Conservation (phyloP, 2,113 vertebrate species). For the Zapus hudsonius region DNA sequence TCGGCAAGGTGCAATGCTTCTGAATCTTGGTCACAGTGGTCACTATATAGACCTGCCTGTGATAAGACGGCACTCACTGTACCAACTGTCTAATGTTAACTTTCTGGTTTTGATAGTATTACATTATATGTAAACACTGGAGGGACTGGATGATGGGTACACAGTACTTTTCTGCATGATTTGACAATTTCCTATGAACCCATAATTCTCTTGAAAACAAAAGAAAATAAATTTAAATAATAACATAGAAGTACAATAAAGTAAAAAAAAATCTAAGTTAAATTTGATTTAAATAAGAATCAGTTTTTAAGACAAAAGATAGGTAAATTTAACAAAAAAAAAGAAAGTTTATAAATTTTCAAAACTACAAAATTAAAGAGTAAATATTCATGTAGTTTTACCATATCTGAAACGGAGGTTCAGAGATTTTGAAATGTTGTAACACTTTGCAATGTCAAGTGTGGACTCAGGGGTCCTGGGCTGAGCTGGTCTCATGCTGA, state of each 20-base stretch:
- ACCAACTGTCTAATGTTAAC: not conserved
- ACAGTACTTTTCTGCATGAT: not conserved
- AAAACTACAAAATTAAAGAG: not conserved
- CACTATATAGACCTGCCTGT: not conserved
- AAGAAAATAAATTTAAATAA: constrained; percentile 47
- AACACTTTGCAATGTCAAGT: no score
- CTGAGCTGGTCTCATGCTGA: not conserved
- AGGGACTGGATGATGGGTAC: not conserved
- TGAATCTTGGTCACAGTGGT: not conserved
- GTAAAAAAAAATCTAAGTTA: not conserved
- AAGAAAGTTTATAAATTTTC: not conserved
- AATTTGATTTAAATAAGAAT: not conserved
- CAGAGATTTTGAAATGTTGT: not conserved
- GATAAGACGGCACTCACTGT: not conserved
- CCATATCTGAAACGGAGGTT: not conserved
- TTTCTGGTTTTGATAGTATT: not conserved
- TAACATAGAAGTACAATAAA: not conserved
- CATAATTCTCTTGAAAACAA: constrained; percentile 38
- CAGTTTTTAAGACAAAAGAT: not conserved
- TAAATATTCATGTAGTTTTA: constrained; percentile 24
- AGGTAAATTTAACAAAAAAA: constrained; percentile 20
- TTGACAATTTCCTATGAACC: not conserved
- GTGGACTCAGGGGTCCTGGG: not conserved
- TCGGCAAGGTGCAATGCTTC: not conserved
- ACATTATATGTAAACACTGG: not conserved